phyloP scores from a whole-genome alignment of 1,140 invertebrate genomes.

The Penaeus vannamei region DNA sequence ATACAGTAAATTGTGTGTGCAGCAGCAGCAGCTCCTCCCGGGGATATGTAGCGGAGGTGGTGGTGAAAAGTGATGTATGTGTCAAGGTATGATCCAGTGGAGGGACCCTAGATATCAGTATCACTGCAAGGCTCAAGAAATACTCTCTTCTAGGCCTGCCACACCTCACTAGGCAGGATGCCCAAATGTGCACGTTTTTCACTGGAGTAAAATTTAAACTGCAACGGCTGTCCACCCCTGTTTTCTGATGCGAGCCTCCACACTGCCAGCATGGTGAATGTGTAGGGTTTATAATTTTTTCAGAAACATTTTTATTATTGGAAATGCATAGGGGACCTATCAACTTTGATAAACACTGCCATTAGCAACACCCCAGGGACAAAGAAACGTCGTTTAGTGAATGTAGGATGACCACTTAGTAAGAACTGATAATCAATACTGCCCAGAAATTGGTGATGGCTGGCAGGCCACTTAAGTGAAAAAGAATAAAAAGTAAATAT shows the following conservation, averaged over 20 bases:
- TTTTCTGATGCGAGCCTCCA: constrained; percentile 53
- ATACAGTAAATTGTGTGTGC: background rate
- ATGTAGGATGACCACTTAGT: constrained; percentile 59
- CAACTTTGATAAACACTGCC: constrained; percentile 61
- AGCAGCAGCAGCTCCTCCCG: constrained; percentile 27
- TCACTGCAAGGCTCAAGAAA: constrained; percentile 40
- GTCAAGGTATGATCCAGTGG: constrained; percentile 39
- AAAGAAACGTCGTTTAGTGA: constrained; percentile 62
- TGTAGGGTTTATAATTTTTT: constrained; percentile 52
- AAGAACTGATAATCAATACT: constrained; percentile 40
- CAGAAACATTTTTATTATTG: constrained; percentile 46
- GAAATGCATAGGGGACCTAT: constrained; percentile 49
- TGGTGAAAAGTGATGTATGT: constrained; percentile 48
- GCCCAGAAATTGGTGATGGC: constrained; percentile 48
- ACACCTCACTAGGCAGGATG: constrained; percentile 32
- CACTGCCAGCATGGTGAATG: constrained; percentile 60
- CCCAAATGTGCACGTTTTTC: constrained; percentile 35
- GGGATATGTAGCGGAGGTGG: constrained; percentile 43
- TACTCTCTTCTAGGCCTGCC: constrained; percentile 34
- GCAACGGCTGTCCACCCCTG: constrained; percentile 46
- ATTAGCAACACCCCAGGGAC: constrained; percentile 63
- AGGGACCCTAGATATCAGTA: constrained; percentile 32
- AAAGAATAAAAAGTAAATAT: background rate
- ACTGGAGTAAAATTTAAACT: background rate
- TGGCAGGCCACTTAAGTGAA: constrained; percentile 43